Conservation (phyloP, 2,888 invertebrate species). For the Sclerodermus sp. region DNA sequence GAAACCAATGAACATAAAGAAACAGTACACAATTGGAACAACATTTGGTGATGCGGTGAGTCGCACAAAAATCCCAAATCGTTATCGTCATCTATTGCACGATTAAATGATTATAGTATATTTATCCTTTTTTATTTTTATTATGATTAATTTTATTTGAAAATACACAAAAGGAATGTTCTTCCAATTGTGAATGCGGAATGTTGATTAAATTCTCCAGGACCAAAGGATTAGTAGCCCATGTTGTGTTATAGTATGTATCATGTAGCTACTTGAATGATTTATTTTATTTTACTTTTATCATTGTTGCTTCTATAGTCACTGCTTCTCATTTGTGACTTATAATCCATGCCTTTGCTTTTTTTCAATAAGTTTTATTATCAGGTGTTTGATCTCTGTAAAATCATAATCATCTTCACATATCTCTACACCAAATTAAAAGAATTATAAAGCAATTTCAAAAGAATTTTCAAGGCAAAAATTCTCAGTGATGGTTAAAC, state of each 20-base stretch:
- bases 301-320: slow-evolving; percentile 11
- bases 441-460: too few species aligned
- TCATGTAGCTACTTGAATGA: slow-evolving; percentile 24
- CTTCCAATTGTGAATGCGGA: slow-evolving; percentile 59
- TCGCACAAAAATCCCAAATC: slow-evolving; percentile 52
- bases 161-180: slow-evolving; percentile 52
- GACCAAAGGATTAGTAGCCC: slow-evolving; percentile 13
- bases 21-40: slow-evolving; percentile 58
- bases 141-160: slow-evolving; percentile 23
- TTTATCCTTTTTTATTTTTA: slow-evolving; percentile 22
- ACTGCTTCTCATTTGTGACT: too few species aligned
- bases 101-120: slow-evolving; percentile 44
- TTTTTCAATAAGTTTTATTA: too few species aligned
- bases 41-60: slow-evolving; percentile 58
- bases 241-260: slow-evolving; percentile 6
- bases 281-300: slow-evolving; percentile 28
- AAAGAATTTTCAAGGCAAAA: too few species aligned
- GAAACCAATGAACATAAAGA: slow-evolving; percentile 54
- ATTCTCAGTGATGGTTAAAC: too few species aligned
- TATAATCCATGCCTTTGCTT: too few species aligned
- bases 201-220: slow-evolving; percentile 37
- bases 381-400: too few species aligned
- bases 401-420: too few species aligned
- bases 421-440: too few species aligned
- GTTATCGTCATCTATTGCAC: slow-evolving; percentile 55